Evolutionary conservation across 2,888 invertebrate species (phyloP).

Genomic region (Leptogaster cylindrica): DNA sequence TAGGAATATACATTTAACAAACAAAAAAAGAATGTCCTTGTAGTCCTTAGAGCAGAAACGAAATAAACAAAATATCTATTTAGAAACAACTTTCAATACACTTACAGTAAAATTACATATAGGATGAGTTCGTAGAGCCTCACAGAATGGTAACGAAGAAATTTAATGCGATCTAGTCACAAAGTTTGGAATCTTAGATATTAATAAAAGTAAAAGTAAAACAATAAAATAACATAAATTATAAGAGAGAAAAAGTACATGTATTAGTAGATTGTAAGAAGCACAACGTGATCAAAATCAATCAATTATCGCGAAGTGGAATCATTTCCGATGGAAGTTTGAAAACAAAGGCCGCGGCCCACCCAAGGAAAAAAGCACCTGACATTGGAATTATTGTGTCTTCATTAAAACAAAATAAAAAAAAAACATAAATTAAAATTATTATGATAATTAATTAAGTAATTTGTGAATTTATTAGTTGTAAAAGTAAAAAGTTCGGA

Average conservation of each 20-base stretch:
- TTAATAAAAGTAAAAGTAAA: slow-evolving; percentile 14
- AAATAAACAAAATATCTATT: not conserved
- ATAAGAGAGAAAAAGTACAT: slow-evolving; percentile 5
- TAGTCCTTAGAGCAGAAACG: not conserved
- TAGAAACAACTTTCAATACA: not conserved
- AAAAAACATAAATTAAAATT: not conserved
- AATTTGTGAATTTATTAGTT: not conserved
- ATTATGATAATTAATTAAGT: too few species aligned
- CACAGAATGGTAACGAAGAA: too few species aligned
- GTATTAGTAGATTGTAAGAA: slow-evolving; percentile 36
- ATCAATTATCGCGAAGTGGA: slow-evolving; percentile 10
- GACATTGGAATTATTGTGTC: slow-evolving; percentile 8
- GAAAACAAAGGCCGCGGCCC: not conserved
- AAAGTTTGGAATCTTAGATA: too few species aligned
- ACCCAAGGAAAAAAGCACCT: not conserved
- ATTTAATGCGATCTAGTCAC: too few species aligned
- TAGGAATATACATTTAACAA: not conserved
- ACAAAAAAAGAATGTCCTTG: not conserved
- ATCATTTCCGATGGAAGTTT: not conserved
- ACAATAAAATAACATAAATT: not conserved
- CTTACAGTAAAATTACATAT: not conserved
- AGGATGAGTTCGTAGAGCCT: not conserved
- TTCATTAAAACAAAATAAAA: slow-evolving; percentile 14
- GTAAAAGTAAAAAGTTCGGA: not conserved
- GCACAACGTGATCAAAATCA: slow-evolving; percentile 40